Evolutionary conservation across 1,140 invertebrate species (phyloP), one percentile per base, ranked within the genome.

Genomic region (Drosophila triauraria): DNA sequence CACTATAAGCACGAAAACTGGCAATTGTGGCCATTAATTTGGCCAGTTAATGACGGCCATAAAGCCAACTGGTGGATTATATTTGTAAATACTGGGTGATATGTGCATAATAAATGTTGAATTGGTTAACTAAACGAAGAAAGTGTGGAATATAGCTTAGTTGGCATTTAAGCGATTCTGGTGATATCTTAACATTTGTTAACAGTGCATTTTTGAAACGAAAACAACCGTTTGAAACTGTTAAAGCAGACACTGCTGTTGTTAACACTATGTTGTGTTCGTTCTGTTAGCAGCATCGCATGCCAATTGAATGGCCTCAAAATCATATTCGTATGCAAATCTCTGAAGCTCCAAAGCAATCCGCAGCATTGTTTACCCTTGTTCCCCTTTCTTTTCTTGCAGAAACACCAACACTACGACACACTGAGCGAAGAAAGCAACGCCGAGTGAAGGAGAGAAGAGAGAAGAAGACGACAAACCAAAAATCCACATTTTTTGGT

Each of bases 321-420:
- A 67, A 74, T 72, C 43, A 71, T 69, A 69, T 82, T 75, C 62
- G 67, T 70, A 87, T 87, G 85, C 85, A 72, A 88, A 74, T 74
- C 70, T 43, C 8, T 8, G 46, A 74, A 77, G 63, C 67, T 76
- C 25, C 47, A 44, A 80, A 76, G 60, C 44, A 51, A 74, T 75
- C 56, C 79, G 68, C 72, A 83, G 85, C 85, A 83, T 87, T 87
- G 84, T 88, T 88, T 88, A 88, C 84, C 84, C 85, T 81, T 90
- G 85, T 88, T 80, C 84, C 80, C 84, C 85, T 88, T 88, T 88
- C 80, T 88, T 81, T 88, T 88, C 80, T 90, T 90, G 75, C 85
- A 90, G 87, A 84, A 70, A 68, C 63, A 25, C 23, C 20, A 47
- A 20, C 2, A 40, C 13, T 6, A 23, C 70, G 57, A 67, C 69